A percentile compares a stretch with the other conserved stretches of the same genome.
These are phyloP conservation scores for Pteromalus puparum DNA, from an alignment of 1,140 invertebrate species.

Conservation along the genomic window DNA sequence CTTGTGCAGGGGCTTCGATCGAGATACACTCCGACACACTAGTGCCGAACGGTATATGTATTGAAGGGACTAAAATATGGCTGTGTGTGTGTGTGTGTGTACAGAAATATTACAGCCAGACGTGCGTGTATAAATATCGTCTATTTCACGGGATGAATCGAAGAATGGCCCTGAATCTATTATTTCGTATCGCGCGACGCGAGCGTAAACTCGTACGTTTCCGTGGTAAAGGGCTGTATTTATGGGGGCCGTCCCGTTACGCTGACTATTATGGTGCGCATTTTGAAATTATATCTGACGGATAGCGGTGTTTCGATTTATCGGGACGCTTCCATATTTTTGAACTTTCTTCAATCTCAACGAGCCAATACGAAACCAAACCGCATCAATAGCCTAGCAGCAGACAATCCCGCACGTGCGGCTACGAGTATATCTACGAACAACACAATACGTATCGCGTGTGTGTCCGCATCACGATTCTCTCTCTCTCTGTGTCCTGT, in stretches of 20 bases:
- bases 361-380: no score
- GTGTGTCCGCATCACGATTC: no score
- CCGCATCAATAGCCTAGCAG: no score
- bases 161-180: constrained; percentile 6
- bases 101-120: constrained; percentile 17
- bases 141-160: constrained; percentile 5
- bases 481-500: no score
- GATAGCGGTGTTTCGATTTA: not conserved
- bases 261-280: not conserved
- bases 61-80: not conserved
- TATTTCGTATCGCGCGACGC: constrained; percentile 7
- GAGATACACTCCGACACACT: not conserved
- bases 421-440: no score
- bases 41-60: no score
- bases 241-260: not conserved
- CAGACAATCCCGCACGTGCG: no score
- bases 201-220: not conserved
- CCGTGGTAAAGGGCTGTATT: not conserved
- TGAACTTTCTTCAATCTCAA: no score
- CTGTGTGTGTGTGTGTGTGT: not conserved
- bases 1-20: constrained; percentile 26
- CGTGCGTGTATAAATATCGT: constrained; percentile 31
- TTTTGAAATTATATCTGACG: no score
- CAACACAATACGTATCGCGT: no score
- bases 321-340: no score